A percentile compares a stretch with the other conserved stretches of the same genome.
Evolutionary conservation across 92 coral and sea anemone genomes (phyloP).

Genomic region (Micromussa lordhowensis): DNA sequence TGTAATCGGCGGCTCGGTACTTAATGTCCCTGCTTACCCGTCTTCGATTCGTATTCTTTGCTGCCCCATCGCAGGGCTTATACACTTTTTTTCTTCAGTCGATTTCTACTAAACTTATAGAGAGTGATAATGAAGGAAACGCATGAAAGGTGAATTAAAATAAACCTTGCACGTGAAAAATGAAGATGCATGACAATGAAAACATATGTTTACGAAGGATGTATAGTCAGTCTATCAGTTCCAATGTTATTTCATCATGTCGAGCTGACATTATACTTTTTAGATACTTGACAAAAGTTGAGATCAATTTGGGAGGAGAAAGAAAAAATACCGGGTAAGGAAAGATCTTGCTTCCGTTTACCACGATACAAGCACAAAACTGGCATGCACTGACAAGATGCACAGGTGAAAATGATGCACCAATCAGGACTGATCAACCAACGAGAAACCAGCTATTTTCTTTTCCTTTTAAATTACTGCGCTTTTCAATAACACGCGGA

Average conservation of each 20-base stretch:
- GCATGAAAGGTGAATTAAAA: no score
- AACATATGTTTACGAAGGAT: neutral
- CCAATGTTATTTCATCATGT: conserved; percentile 1
- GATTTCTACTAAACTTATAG: no score
- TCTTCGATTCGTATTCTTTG: no score
- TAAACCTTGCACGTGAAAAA: no score
- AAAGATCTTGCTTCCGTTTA: neutral
- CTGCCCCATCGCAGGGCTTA: no score
- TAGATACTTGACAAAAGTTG: conserved; percentile 38
- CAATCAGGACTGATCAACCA: neutral
- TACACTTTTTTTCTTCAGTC: no score
- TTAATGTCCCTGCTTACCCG: no score
- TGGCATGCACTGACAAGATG: neutral
- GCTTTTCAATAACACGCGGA: no score
- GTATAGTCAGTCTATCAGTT: neutral
- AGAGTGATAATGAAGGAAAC: no score
- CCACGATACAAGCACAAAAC: neutral
- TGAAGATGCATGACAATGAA: neutral
- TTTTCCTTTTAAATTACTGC: no score
- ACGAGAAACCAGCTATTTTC: neutral
- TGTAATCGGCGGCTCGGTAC: no score
- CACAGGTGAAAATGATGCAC: neutral
- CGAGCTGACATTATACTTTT: conserved; percentile 9
- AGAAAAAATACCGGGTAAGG: conserved; percentile 31
- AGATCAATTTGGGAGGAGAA: conserved; percentile 31